Conservation (phyloP, 2,888 invertebrate species). For the Autographa gamma region DNA sequence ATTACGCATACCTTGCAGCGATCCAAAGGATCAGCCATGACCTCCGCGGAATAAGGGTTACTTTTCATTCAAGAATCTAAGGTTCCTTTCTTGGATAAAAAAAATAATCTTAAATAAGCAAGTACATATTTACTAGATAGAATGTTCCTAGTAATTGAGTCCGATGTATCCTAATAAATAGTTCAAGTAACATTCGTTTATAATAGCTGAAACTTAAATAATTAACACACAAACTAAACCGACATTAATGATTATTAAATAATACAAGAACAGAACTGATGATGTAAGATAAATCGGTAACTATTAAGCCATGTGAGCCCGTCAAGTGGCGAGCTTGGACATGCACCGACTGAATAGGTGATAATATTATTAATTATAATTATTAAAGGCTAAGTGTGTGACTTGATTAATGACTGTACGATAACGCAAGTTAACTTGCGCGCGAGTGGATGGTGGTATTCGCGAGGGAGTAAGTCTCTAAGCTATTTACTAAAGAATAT, state of each 20-base stretch:
- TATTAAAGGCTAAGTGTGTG: conserved; percentile 78
- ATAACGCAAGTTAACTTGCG: conserved; percentile 68
- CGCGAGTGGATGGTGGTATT: conserved; percentile 62
- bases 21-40: no score
- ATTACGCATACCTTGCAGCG: no score
- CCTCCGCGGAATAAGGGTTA: no score
- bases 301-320: conserved; percentile 55
- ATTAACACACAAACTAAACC: conserved; percentile 29
- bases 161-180: no score
- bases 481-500: conserved; percentile 51
- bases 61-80: no score
- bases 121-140: no score
- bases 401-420: conserved; percentile 81
- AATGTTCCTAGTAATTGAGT: no score
- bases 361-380: conserved; percentile 86
- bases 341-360: conserved; percentile 73
- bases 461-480: conserved; percentile 47
- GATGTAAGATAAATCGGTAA: conserved; percentile 63
- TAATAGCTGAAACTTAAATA: conserved; percentile 11
- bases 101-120: no score
- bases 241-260: conserved; percentile 54
- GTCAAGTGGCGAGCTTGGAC: conserved; percentile 55
- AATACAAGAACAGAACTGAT: conserved; percentile 50
- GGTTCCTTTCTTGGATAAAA: no score
- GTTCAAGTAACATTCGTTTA: no score